phyloP scores from a whole-genome alignment of 1,140 invertebrate species.

The Platorchestia sp. region DNA sequence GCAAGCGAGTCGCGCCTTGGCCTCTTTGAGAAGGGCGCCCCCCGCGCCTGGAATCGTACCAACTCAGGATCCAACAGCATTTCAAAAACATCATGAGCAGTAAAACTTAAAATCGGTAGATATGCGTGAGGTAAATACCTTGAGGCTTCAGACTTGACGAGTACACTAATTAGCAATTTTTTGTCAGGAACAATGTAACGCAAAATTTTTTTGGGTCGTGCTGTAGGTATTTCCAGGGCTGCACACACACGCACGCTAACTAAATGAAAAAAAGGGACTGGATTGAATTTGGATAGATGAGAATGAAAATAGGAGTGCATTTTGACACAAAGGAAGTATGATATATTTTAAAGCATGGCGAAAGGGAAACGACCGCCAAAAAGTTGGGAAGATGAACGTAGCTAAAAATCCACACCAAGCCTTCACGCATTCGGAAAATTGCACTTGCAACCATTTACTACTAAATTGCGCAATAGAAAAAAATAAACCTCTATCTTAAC shows the following conservation, averaged over 20 bases:
- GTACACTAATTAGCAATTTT: background rate
- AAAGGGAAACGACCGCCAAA: background rate
- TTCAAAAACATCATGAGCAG: background rate
- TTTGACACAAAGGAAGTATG: background rate
- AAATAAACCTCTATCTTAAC: conserved; percentile 53
- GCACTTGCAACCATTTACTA: background rate
- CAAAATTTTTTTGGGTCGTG: background rate
- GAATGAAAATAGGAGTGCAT: background rate
- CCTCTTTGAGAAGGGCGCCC: no score
- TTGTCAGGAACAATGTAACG: background rate
- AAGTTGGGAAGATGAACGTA: background rate
- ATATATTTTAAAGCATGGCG: background rate
- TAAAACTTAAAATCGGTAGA: background rate
- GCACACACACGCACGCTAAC: background rate
- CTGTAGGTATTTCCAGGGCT: background rate
- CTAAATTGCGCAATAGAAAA: background rate
- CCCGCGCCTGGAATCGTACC: background rate
- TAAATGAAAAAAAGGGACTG: background rate
- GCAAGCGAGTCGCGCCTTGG: background rate
- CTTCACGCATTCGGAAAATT: background rate
- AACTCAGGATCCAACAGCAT: background rate
- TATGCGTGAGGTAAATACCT: background rate
- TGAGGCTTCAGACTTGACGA: background rate
- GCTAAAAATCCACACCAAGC: background rate
- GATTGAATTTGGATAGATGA: background rate